Conservation (phyloP, 2,797 vertebrate genomes). For the Emys orbicularis region DNA sequence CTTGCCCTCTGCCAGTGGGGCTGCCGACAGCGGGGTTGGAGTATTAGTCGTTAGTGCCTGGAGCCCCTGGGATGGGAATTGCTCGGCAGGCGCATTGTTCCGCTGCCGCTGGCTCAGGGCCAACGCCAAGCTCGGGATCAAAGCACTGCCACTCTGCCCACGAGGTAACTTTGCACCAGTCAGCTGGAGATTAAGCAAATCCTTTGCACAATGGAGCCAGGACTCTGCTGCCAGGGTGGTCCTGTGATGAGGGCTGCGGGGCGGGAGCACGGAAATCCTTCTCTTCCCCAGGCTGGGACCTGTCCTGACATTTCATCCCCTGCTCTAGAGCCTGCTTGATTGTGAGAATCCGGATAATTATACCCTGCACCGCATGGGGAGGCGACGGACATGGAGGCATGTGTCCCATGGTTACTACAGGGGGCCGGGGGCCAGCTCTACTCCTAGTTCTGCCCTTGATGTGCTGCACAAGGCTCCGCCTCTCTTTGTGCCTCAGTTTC, state of each 20-base stretch:
- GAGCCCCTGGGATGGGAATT: background rate
- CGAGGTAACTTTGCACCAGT: background rate
- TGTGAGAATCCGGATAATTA: background rate
- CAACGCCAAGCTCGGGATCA: slow-evolving; percentile 51
- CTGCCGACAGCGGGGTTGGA: background rate
- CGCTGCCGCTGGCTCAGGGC: slow-evolving; percentile 41
- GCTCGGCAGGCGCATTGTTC: background rate
- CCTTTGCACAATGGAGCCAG: background rate
- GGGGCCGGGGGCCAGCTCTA: background rate
- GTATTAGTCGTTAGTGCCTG: background rate
- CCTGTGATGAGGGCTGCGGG: background rate
- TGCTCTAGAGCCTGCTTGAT: background rate
- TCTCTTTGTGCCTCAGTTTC: background rate
- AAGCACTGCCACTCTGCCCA: background rate
- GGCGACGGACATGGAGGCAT: background rate
- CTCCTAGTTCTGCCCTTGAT: background rate
- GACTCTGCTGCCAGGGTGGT: background rate
- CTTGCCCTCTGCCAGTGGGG: background rate
- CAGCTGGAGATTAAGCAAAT: background rate
- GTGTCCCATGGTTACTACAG: background rate
- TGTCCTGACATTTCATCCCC: slow-evolving; percentile 25
- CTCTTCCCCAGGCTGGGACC: background rate
- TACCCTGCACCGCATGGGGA: background rate
- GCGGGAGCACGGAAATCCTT: background rate
- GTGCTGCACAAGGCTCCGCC: background rate